Evolutionary conservation across 2,797 vertebrate species (phyloP).

Genomic region (Salarias fasciatus): DNA sequence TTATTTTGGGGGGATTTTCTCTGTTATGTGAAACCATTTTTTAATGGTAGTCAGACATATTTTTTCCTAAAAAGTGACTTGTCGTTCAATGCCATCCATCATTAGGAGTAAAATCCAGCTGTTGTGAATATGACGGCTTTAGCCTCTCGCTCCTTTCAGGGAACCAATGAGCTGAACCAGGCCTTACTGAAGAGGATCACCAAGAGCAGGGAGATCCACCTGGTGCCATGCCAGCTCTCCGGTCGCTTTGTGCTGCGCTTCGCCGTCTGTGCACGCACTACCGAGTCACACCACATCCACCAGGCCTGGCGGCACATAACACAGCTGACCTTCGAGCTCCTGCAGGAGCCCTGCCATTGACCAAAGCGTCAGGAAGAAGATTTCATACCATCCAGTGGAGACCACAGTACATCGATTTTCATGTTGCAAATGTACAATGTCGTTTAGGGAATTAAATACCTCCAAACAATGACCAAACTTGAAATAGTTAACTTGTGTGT

Average conservation of each 20-base stretch:
- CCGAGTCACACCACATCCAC: conserved; percentile 86
- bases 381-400: too few relatives aligned
- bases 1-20: too few relatives aligned
- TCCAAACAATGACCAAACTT: background rate
- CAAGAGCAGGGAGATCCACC: conserved; percentile 86
- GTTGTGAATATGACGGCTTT: background rate
- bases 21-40: too few relatives aligned
- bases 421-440: conserved; percentile 42
- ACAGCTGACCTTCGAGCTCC: conserved; percentile 83
- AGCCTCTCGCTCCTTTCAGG: conserved; percentile 74
- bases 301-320: conserved; percentile 91
- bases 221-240: conserved; percentile 90
- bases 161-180: conserved; percentile 89
- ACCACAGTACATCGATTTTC: background rate
- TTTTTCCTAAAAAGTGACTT: too few relatives aligned
- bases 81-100: too few relatives aligned
- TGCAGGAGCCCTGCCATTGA: conserved; percentile 73
- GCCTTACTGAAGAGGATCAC: conserved; percentile 90
- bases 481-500: background rate
- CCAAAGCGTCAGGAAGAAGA: background rate
- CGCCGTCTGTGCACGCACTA: conserved; percentile 85
- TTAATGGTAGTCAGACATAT: too few relatives aligned
- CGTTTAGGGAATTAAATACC: conserved; percentile 25
- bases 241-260: conserved; percentile 91
- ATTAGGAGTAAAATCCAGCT: too few relatives aligned